phyloP scores from a whole-genome alignment of 2,797 vertebrate genomes.

The Acanthurus tractus region DNA sequence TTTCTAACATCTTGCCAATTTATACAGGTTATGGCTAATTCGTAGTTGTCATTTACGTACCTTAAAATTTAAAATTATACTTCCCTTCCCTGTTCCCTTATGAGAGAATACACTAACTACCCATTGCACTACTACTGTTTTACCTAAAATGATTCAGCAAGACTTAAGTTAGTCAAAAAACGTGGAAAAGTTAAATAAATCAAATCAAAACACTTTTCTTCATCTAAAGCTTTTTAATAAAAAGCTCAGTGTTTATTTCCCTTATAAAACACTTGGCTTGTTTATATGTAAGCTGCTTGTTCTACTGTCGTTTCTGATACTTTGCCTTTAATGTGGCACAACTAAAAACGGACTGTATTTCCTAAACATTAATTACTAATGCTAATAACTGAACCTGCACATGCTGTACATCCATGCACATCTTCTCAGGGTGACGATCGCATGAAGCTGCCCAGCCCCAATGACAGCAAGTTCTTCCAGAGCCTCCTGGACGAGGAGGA shows the following conservation, averaged over 20 bases:
- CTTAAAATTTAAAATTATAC: not conserved
- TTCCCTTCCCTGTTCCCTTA: not conserved
- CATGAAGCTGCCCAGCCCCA: conserved; percentile 98
- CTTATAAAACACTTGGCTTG: not conserved
- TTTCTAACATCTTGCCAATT: not conserved
- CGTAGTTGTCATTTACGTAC: not conserved
- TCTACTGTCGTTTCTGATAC: not conserved
- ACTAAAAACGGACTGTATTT: not conserved
- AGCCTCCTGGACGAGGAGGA: conserved; percentile 97
- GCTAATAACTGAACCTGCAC: conserved; percentile 4
- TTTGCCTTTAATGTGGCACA: not conserved
- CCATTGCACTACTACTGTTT: not conserved
- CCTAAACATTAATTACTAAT: conserved; percentile 2
- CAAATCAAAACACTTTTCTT: not conserved
- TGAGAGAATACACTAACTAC: not conserved
- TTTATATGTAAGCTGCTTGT: not conserved
- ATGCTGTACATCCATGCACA: not conserved
- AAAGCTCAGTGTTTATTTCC: not conserved
- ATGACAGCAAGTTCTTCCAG: conserved; percentile 99
- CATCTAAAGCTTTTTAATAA: not conserved
- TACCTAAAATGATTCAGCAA: not conserved
- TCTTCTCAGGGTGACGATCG: conserved; percentile 93
- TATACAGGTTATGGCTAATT: not conserved
- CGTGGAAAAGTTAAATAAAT: not conserved
- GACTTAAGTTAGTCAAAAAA: not conserved